A percentile compares a stretch with the other conserved stretches of the same genome.
Conservation (phyloP, 1,140 invertebrate genomes). For the Trissolcus basalis region DNA sequence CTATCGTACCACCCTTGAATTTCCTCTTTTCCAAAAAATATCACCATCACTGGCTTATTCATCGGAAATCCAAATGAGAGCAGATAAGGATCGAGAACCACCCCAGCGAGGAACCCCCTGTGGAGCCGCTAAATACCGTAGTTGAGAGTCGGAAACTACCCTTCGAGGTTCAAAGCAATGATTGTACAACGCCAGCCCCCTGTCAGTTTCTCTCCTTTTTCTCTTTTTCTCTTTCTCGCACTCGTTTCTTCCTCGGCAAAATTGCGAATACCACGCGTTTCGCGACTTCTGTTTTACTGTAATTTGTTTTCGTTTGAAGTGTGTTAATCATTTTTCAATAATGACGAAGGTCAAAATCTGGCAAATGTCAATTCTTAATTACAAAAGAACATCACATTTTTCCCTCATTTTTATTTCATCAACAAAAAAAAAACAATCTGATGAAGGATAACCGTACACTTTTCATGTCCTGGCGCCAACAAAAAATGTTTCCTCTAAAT, state of each 20-base stretch:
- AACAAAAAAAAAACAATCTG: too few species aligned
- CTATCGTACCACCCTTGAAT: too few species aligned
- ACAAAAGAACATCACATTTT: too few species aligned
- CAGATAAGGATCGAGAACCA: conserved; percentile 48
- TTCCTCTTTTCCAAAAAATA: conserved; percentile 19
- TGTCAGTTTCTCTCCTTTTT: conserved; percentile 28
- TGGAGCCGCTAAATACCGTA: conserved; percentile 61
- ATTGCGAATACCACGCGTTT: conserved; percentile 69
- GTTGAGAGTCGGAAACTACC: conserved; percentile 54
- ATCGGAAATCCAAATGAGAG: conserved; percentile 52
- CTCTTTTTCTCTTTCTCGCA: conserved; percentile 21
- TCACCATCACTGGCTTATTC: conserved; percentile 23
- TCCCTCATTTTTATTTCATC: too few species aligned
- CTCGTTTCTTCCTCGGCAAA: conserved; percentile 43
- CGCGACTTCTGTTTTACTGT: conserved; percentile 68
- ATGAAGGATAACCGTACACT: too few species aligned
- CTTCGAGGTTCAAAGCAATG: conserved; percentile 56
- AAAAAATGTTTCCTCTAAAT: too few species aligned
- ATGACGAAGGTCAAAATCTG: too few species aligned
- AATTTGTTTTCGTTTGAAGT: conserved; percentile 64
- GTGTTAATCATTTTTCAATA: background rate
- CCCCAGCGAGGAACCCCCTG: conserved; percentile 54
- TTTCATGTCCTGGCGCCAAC: too few species aligned
- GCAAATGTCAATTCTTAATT: too few species aligned
- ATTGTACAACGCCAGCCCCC: conserved; percentile 40